Conservation (phyloP, 2,113 vertebrate genomes). For the Helogale parvula region DNA sequence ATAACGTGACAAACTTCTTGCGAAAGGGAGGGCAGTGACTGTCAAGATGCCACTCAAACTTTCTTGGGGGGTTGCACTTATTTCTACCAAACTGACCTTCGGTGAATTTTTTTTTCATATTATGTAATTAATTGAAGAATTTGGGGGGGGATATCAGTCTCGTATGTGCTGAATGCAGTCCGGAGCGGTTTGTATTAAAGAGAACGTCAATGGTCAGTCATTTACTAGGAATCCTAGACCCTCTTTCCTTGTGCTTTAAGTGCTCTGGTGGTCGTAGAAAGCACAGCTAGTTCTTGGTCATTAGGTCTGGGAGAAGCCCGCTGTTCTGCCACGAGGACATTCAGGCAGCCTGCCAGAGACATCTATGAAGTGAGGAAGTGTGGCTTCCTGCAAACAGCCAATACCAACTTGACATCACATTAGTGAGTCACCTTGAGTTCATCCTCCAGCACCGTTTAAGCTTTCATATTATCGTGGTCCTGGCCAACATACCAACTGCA, state of each 20-base stretch:
- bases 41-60: not conserved
- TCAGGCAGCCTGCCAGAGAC: not conserved
- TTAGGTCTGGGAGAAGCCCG: not conserved
- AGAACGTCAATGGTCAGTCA: not conserved
- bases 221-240: not conserved
- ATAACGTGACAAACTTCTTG: not conserved
- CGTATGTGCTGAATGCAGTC: not conserved
- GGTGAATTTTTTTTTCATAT: not conserved
- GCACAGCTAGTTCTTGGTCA: not conserved
- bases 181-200: not conserved
- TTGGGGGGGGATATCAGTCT: not conserved
- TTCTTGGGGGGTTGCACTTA: not conserved
- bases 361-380: not conserved
- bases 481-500: not conserved
- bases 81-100: not conserved
- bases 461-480: not conserved
- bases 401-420: not conserved
- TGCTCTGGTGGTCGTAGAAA: not conserved
- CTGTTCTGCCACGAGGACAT: not conserved
- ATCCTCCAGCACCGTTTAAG: not conserved
- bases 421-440: not conserved
- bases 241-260: not conserved
- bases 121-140: not conserved
- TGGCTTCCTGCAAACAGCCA: not conserved
- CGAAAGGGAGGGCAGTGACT: not conserved